Evolutionary conservation across 1,140 invertebrate species (phyloP).

Genomic region (Thaumetopoea pityocampa): DNA sequence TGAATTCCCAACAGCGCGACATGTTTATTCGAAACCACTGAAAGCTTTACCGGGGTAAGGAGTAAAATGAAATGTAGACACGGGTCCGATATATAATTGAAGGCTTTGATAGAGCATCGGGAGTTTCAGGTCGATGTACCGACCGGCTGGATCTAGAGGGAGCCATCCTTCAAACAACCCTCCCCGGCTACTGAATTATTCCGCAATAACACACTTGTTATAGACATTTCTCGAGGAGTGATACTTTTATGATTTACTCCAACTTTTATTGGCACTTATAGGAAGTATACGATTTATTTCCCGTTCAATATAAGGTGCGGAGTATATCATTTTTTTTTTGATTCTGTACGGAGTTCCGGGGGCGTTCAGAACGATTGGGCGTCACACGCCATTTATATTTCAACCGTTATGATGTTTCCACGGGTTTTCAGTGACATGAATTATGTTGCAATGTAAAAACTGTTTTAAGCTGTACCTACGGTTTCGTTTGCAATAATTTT

Average conservation of each 20-base stretch:
- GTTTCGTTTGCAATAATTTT: too few relatives aligned
- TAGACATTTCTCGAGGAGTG: constrained; percentile 66
- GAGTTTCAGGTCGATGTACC: constrained; percentile 51
- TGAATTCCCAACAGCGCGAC: constrained; percentile 48
- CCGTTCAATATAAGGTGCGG: constrained; percentile 67
- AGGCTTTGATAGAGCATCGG: constrained; percentile 65
- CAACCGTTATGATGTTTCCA: constrained; percentile 29
- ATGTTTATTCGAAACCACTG: constrained; percentile 52
- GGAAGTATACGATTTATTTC: constrained; percentile 73
- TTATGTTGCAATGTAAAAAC: constrained; percentile 15
- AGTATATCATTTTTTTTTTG: constrained; percentile 67
- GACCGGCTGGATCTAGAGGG: constrained; percentile 48
- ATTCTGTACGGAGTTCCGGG: constrained; percentile 46
- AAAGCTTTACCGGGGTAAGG: constrained; percentile 53
- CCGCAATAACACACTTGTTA: constrained; percentile 73
- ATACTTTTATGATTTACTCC: constrained; percentile 75
- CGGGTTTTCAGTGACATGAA: constrained; percentile 22
- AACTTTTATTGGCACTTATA: constrained; percentile 75
- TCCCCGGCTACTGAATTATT: constrained; percentile 68
- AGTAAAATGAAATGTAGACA: constrained; percentile 73
- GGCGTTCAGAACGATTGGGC: constrained; percentile 35
- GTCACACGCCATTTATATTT: constrained; percentile 53
- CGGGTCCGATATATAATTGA: constrained; percentile 74
- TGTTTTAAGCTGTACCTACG: too few relatives aligned
- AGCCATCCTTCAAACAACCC: constrained; percentile 64